These are phyloP conservation scores for Drosophila truncata DNA, from an alignment of 1,140 invertebrate genomes.

Conservation along the genomic window DNA sequence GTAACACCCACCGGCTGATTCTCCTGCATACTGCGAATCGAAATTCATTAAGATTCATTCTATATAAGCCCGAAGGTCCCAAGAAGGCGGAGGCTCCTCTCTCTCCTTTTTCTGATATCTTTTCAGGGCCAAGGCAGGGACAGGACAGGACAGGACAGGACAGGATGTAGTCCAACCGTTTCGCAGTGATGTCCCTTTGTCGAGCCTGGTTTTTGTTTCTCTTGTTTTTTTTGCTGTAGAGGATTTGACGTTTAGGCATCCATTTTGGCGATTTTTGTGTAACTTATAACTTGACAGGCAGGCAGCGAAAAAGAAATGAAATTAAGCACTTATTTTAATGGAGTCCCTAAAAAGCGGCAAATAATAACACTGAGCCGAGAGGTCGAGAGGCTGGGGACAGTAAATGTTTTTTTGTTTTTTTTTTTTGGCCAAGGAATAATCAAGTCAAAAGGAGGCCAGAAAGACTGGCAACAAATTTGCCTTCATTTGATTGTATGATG, in stretches of 20 bases:
- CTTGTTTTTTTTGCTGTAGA: conserved; percentile 9
- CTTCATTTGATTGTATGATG: conserved; percentile 63
- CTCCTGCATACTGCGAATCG: conserved; percentile 66
- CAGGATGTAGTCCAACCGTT: conserved; percentile 45
- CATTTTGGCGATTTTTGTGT: conserved; percentile 70
- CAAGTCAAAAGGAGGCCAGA: conserved; percentile 7
- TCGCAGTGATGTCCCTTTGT: conserved; percentile 19
- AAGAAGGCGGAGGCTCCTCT: conserved; percentile 12
- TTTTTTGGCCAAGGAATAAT: conserved; percentile 54
- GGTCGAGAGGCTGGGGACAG: conserved; percentile 16
- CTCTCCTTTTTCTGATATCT: conserved; percentile 33
- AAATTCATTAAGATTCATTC: conserved; percentile 83
- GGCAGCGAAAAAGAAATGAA: conserved; percentile 57
- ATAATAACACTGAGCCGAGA: conserved; percentile 11
- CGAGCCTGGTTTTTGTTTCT: conserved; percentile 29
- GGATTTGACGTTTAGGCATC: conserved; percentile 68
- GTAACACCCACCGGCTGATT: conserved; percentile 76
- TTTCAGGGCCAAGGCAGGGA: conserved; percentile 37
- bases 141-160: conserved; percentile 18
- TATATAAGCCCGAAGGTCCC: conserved; percentile 62
- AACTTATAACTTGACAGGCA: conserved; percentile 67
- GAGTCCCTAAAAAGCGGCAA: conserved; percentile 58
- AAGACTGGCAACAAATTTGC: conserved; percentile 66
- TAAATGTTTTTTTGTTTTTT: conserved; percentile 31
- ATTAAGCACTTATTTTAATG: conserved; percentile 79